Evolutionary conservation across 2,113 vertebrate species (phyloP), one percentile per base, ranked within the genome.

Genomic region (Typhlomys cinereus): DNA sequence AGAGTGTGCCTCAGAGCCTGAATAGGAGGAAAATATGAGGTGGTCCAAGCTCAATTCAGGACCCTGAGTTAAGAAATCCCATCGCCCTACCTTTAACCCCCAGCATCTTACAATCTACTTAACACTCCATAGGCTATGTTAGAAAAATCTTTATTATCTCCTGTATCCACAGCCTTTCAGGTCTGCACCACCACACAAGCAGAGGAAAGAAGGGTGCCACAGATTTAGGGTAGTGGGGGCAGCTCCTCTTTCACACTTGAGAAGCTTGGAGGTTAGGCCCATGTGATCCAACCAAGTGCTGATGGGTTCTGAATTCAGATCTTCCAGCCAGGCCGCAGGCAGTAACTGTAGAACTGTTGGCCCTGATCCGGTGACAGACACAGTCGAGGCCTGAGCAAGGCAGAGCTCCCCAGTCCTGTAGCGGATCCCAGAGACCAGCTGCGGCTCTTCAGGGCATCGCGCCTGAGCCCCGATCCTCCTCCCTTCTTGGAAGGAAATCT

Each of bases 131-230:
- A 86, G 82, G 21, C 66, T 48, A 2, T 62, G 21, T 85, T 15
- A 71, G 12, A 88, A 52, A 64, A 76, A 87, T 54, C 59, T 93
- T 92, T 95, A 94, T 66, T 67, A 39, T 94, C 54, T 54, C 46
- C 57, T 70, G 15, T 31, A 17, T 34, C n/a, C 48, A 78, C 64
- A 41, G 36, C 18, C 44, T 76, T 57, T 50, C 27, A 25, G 13
- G 73, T 69, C 0, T 1, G 67, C 61, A 31, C 21, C 23, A 46
- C 39, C 17, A 15, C 80, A 21, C n/a, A 61, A 27, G 25, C n/a
- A 52, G 25, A 88, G 39, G 50, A 57, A 39, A 41, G 12, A 11
- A 31, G 27, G 39, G 36, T 18, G 80, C 17, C 23, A 25, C 7
- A 14, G 34, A 23, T 29, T 34, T 4, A 29, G 34, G 9, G 2